phyloP scores from a whole-genome alignment of 2,113 vertebrate genomes.

The Agapornis roseicollis region DNA sequence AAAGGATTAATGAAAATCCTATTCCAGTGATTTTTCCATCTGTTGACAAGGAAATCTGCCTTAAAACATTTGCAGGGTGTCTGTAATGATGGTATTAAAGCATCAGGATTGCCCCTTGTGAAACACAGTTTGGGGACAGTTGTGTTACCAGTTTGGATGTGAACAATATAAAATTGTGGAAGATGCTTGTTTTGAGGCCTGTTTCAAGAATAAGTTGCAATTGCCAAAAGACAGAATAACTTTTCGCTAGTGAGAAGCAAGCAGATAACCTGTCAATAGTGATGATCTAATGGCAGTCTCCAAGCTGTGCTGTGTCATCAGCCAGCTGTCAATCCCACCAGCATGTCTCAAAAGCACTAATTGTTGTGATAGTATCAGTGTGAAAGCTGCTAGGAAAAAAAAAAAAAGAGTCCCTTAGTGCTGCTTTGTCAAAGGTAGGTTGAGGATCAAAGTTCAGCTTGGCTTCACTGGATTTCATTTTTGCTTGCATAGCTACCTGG shows the following conservation, averaged over 20 bases:
- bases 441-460: slow-evolving; percentile 42
- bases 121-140: not conserved
- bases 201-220: not conserved
- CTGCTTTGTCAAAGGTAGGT: slow-evolving; percentile 16
- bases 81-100: not conserved
- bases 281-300: slow-evolving; percentile 58
- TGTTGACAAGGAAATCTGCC: not conserved
- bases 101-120: not conserved
- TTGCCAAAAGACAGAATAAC: slow-evolving; percentile 3
- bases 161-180: not conserved
- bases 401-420: slow-evolving; percentile 5
- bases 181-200: not conserved
- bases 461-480: slow-evolving; percentile 24
- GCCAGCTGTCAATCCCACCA: slow-evolving; percentile 56
- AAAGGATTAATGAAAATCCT: slow-evolving; percentile 25
- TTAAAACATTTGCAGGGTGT: not conserved
- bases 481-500: slow-evolving; percentile 18
- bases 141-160: not conserved
- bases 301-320: slow-evolving; percentile 58
- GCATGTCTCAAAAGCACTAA: slow-evolving; percentile 36
- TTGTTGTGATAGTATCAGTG: slow-evolving; percentile 53
- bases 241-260: not conserved
- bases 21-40: not conserved
- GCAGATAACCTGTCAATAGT: slow-evolving; percentile 56
- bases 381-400: slow-evolving; percentile 41